These are phyloP conservation scores for Ptyas mucosa DNA, from an alignment of 2,113 vertebrate genomes.

Conservation along the genomic window DNA sequence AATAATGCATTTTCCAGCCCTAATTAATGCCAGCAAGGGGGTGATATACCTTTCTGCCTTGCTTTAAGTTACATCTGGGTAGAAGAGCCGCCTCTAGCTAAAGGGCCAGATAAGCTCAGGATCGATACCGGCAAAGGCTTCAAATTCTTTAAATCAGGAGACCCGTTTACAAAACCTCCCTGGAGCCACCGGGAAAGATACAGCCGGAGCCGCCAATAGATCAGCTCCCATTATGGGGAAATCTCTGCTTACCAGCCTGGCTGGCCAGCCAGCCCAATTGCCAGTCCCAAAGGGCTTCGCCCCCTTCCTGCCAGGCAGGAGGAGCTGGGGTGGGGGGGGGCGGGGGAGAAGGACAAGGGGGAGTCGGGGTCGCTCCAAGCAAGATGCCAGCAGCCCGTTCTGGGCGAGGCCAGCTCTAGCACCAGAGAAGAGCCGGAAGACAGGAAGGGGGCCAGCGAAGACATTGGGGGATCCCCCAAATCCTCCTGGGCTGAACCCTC, in stretches of 20 bases:
- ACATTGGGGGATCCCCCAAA: neutral
- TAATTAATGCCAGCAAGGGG: conserved; percentile 45
- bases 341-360: too few species aligned
- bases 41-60: conserved; percentile 55
- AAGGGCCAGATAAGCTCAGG: conserved; percentile 66
- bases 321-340: too few species aligned
- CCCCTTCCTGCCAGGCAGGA: neutral
- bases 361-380: neutral
- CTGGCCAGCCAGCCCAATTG: neutral
- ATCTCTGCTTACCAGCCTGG: neutral
- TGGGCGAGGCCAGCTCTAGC: neutral
- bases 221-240: neutral
- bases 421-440: too few species aligned
- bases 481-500: neutral
- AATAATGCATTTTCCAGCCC: conserved; percentile 55
- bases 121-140: conserved; percentile 55
- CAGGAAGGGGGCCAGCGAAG: neutral
- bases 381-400: neutral
- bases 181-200: neutral
- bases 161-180: conserved; percentile 11
- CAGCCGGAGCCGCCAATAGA: neutral
- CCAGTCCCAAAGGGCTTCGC: neutral
- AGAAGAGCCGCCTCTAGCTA: conserved; percentile 64
- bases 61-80: conserved; percentile 55
- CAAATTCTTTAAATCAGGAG: conserved; percentile 41